A percentile compares a stretch with the other conserved stretches of the same genome.
These are phyloP conservation scores for Todiramphus saurophagus DNA, from an alignment of 2,113 vertebrate species.

Conservation along the genomic window DNA sequence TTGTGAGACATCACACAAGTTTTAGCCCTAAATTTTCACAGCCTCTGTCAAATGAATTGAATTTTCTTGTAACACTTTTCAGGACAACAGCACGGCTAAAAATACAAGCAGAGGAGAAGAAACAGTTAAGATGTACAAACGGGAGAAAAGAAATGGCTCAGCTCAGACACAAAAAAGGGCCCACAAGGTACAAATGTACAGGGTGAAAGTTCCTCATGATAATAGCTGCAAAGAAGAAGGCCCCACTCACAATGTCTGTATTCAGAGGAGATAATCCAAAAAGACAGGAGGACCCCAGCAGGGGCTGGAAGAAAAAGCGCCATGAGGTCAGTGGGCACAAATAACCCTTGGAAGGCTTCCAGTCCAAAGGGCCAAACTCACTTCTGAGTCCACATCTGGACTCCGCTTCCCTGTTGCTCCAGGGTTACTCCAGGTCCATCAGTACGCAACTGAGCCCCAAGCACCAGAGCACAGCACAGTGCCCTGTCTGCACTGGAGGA, in stretches of 20 bases:
- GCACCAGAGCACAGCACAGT: rapidly evolving
- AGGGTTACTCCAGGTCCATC: background rate
- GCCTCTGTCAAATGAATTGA: background rate
- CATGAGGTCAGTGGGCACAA: background rate
- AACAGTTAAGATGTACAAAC: background rate
- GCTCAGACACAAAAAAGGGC: background rate
- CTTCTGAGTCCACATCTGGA: background rate
- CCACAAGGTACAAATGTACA: background rate
- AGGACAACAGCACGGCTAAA: background rate
- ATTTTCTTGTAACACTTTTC: background rate
- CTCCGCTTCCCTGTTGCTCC: background rate
- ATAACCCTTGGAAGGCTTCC: background rate
- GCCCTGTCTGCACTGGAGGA: background rate
- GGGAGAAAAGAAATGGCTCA: background rate
- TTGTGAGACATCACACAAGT: background rate
- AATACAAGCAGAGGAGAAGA: background rate
- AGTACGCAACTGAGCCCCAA: background rate
- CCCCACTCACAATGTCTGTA: background rate
- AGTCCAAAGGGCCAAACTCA: background rate
- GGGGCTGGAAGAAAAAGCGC: background rate
- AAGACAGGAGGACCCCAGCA: background rate
- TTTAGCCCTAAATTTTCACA: background rate
- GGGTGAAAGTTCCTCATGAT: background rate
- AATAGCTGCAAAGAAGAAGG: background rate
- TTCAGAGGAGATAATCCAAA: conserved; percentile 34